Percentiles rank a stretch among this genome's conserved stretches.
These are phyloP conservation scores for Hermetia illucens DNA, from an alignment of 1,140 invertebrate species.

Conservation along the genomic window DNA sequence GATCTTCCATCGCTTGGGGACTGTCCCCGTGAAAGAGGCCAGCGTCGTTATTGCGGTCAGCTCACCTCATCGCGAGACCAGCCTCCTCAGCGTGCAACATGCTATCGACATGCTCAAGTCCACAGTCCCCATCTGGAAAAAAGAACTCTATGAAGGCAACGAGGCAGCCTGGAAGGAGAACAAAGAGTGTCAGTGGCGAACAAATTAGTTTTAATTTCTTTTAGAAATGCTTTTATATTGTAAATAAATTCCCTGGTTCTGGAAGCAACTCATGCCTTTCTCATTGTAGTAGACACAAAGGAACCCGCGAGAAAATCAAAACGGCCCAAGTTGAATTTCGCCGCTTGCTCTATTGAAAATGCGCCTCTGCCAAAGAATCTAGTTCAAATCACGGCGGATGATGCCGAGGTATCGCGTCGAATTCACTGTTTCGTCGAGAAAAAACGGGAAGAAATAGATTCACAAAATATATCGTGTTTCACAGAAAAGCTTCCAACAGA, in stretches of 20 bases:
- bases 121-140: constrained; percentile 92
- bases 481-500: constrained; percentile 26
- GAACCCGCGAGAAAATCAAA: constrained; percentile 3
- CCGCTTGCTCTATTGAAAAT: constrained; percentile 19
- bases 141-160: constrained; percentile 67
- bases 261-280: neutral
- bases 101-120: constrained; percentile 79
- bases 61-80: constrained; percentile 70
- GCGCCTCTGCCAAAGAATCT: constrained; percentile 31
- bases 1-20: constrained; percentile 67
- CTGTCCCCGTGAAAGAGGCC: constrained; percentile 74
- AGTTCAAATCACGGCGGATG: constrained; percentile 40
- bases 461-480: constrained; percentile 50
- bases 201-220: no score
- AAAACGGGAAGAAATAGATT: constrained; percentile 48
- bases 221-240: neutral
- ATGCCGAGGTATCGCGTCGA: constrained; percentile 36
- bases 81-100: constrained; percentile 66
- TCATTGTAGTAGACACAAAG: neutral
- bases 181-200: constrained; percentile 57
- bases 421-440: constrained; percentile 45
- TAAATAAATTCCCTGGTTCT: neutral
- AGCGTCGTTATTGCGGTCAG: constrained; percentile 85
- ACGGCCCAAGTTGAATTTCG: constrained; percentile 14
- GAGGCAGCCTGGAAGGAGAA: constrained; percentile 59